A percentile compares a stretch with the other conserved stretches of the same genome.
Conservation (phyloP, 1,140 invertebrate species). For the Anagrus nilaparvatae region DNA sequence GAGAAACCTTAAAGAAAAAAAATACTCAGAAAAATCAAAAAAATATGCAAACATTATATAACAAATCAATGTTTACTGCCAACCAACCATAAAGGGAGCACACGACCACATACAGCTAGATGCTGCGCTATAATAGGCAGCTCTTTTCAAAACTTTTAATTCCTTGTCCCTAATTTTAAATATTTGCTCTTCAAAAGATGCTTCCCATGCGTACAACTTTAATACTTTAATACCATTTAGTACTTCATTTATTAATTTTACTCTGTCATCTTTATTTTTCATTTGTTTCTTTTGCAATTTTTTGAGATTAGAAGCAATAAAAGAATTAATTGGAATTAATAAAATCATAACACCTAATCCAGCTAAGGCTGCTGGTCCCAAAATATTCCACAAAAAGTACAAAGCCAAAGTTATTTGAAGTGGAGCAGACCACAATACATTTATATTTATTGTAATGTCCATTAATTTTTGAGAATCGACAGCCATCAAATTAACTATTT, state of each 20-base stretch:
- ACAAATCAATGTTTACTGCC: not conserved
- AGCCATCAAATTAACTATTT: no score
- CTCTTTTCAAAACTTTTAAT: no score
- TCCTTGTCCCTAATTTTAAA: no score
- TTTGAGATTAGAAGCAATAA: slow-evolving; percentile 74
- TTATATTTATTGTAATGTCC: slow-evolving; percentile 79
- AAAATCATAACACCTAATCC: slow-evolving; percentile 87
- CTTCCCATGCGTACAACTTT: slow-evolving; percentile 85
- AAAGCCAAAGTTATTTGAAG: slow-evolving; percentile 79
- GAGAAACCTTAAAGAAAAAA: slow-evolving; percentile 81
- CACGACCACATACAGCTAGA: slow-evolving; percentile 91
- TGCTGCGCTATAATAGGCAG: slow-evolving; percentile 77
- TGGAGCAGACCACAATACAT: slow-evolving; percentile 95
- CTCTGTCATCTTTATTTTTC: slow-evolving; percentile 83
- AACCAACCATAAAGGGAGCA: slow-evolving; percentile 86
- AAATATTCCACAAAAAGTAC: no score
- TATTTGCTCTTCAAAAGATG: slow-evolving; percentile 76
- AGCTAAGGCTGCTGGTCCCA: slow-evolving; percentile 78
- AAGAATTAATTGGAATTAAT: slow-evolving; percentile 79
- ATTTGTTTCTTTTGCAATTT: slow-evolving; percentile 76
- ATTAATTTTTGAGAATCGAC: slow-evolving; percentile 78
- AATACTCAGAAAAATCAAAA: slow-evolving; percentile 49
- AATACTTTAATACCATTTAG: slow-evolving; percentile 88
- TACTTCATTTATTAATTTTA: slow-evolving; percentile 92
- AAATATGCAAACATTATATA: slow-evolving; percentile 2